phyloP scores from a whole-genome alignment of 2,797 vertebrate species.

The Gila robusta region DNA sequence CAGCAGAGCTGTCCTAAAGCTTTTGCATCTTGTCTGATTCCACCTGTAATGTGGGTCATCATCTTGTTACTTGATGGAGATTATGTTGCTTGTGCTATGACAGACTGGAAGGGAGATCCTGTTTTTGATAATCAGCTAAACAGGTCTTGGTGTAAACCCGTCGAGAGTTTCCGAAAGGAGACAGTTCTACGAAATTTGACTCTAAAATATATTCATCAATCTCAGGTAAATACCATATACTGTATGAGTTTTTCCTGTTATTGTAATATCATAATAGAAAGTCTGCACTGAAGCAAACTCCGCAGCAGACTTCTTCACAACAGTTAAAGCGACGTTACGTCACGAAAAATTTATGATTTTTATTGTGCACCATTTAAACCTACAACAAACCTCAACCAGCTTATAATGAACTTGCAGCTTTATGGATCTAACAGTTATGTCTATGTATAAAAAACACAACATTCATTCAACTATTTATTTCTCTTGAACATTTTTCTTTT shows the following conservation, averaged over 20 bases:
- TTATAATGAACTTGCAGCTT: not conserved
- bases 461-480: not conserved
- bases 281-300: no score
- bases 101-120: not conserved
- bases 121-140: not conserved
- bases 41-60: not conserved
- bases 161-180: not conserved
- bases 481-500: not conserved
- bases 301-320: no score
- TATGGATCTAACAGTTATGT: not conserved
- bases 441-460: not conserved
- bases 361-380: not conserved
- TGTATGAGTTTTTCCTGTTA: not conserved
- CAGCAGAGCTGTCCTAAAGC: not conserved
- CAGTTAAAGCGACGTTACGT: no score
- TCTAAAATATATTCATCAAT: not conserved
- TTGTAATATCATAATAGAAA: not conserved
- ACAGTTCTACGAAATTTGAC: not conserved
- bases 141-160: not conserved
- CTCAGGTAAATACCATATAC: not conserved
- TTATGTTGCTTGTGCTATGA: not conserved
- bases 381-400: not conserved
- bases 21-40: not conserved
- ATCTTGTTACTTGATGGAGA: not conserved
- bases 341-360: no score